Base-by-base conservation (phyloP, 2,113 vertebrate genomes). In the Athene noctua region DNA sequence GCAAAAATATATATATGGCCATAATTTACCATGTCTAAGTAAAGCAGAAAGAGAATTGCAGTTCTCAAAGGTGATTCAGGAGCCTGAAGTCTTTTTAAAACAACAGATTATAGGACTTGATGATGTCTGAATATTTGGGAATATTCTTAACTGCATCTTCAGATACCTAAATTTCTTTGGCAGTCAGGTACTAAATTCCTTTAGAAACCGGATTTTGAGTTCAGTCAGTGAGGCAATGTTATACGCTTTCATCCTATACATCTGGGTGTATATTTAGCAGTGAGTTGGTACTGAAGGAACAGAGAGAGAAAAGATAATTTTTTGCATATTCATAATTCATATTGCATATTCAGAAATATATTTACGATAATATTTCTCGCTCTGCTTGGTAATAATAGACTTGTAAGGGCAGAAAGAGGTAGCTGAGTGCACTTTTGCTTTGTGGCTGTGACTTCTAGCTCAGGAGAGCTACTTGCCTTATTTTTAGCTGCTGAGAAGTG, bases 251-350 rank as follows among this genome's bases (percentile, higher is more conserved):
- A 2, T 88, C 79, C 82, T 62, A 4, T 88, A 58, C n/a, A 82
- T 82, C 42, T 92, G 55, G 13, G 42, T 27, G n/a, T 88, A 82
- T 93, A 92, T 93, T 86, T 91, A 96, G 67, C 67, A 78, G 21
- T 10, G 38, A 72, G 42, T 15, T 79, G 66, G 74, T 82, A 80
- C 82, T 46, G 71, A 77, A 83, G 47, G 51, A 90, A 90, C 73
- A 65, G 49, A 77, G 38, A 84, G 66, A 10, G 36, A 82, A 79
- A 49, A 54, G 23, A 42, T 29, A 32, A 11, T 70, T 62, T 65
- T 42, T 42, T 46, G 17, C 44, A 46, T 46, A 46, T 46, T 46
- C 44, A 18, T 46, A 8, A 46, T 46, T 46, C 44, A 46, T 46
- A 46, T 46, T 44, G 59, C 72, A 74, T 84, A 90, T 78, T 46